phyloP scores from a whole-genome alignment of 2,113 vertebrate genomes.

The Atrichornis clamosus region DNA sequence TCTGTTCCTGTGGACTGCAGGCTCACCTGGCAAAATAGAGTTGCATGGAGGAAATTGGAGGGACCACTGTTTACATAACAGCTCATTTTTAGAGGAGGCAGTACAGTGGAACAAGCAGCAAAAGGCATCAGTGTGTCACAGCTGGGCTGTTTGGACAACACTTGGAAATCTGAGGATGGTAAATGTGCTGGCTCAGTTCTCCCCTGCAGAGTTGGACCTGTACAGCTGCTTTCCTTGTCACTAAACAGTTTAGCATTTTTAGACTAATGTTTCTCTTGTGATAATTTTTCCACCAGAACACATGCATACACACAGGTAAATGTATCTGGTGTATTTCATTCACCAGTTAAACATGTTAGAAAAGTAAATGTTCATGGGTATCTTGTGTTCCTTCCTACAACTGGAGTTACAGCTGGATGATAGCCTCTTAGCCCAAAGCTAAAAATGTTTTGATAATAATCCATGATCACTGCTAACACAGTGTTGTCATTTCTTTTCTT shows the following conservation, averaged over 20 bases:
- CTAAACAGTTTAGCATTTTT: background rate
- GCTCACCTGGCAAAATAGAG: background rate
- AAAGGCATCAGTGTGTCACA: background rate
- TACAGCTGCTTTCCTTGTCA: background rate
- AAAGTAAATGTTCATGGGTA: background rate
- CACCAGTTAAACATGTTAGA: background rate
- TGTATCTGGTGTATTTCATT: background rate
- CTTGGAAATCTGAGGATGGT: background rate
- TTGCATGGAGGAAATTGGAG: background rate
- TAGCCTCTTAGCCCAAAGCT: background rate
- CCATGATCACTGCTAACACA: background rate
- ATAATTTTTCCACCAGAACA: background rate
- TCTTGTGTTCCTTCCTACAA: background rate
- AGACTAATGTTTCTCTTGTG: background rate
- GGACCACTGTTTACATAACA: background rate
- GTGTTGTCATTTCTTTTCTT: background rate
- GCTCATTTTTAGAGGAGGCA: background rate
- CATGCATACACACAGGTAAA: background rate
- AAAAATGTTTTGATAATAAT: background rate
- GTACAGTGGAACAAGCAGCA: background rate
- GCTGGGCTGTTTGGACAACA: background rate
- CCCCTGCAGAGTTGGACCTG: background rate
- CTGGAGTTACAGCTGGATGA: background rate
- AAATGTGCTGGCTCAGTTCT: background rate
- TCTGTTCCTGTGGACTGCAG: background rate